Evolutionary conservation across 2,797 vertebrate species (phyloP), one percentile per base, ranked within the genome.

Genomic region (Paratrypauchen microcephalus): DNA sequence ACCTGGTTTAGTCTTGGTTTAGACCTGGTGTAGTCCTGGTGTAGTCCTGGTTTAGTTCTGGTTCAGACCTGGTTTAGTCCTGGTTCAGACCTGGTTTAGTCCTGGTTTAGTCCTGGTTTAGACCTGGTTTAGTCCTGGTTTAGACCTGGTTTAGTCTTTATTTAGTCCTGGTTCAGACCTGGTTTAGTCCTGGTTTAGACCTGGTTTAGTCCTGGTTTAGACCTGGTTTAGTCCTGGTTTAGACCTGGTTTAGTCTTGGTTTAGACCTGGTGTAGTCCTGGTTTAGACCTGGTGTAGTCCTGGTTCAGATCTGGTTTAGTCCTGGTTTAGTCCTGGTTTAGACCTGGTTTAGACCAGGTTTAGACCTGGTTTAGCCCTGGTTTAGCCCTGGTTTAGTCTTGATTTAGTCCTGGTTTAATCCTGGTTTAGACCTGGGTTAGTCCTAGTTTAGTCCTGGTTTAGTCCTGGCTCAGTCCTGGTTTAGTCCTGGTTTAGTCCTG

Each of bases 121-220:
- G 19, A 9, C 26, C 56, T 28, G 15, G 24, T 30, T 58, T 58
- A n/a, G 19, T 9, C 26, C 56, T 28, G 26, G 24, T 30, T 58
- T 58, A 56, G 23, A 6, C 56, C 56, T 57, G 55, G 55, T 57
- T 57, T 57, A 56, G 21, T 24, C 55, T 23, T 57, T 24, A 24
- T 57, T 57, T 16, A 13, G 56, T 2, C 24, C 56, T 58, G 56
- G 24, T 58, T 30, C 30, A 57, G 56, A 6, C 56, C 56, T 57
- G 55, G 55, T 57, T 57, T 57, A 56, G 11, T 24, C 55, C 55
- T 57, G 24, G 55, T 57, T 28, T 26, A 57, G 56, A 16, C 56
- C 24, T 57, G 56, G 26, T 57, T 57, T 18, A 28, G 24, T 4
- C 55, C 55, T 57, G 23, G 55, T 57, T 21, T 6, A 39, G 45